phyloP scores from a whole-genome alignment of 2,113 vertebrate species.

The Nothoprocta pentlandii region DNA sequence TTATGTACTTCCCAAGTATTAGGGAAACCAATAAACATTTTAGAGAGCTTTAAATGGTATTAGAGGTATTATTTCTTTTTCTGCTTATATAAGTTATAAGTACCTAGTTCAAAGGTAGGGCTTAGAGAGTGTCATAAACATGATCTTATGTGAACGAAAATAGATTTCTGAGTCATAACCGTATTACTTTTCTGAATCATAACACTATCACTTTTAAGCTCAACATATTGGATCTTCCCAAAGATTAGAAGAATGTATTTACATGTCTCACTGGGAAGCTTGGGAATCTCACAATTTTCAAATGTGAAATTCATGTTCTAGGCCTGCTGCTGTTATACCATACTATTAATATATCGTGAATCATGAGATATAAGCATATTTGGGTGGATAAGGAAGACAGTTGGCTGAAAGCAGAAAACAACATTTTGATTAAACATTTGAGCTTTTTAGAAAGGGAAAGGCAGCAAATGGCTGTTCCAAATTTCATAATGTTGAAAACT shows the following conservation, averaged over 20 bases:
- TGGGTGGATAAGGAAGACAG: neutral
- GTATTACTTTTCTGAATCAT: slow-evolving; percentile 25
- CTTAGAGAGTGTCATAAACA: slow-evolving; percentile 57
- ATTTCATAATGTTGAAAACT: neutral
- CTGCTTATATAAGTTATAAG: slow-evolving; percentile 55
- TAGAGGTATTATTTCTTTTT: slow-evolving; percentile 65
- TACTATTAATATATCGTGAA: neutral
- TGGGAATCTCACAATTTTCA: neutral
- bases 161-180: slow-evolving; percentile 49
- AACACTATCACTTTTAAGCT: slow-evolving; percentile 9
- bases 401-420: slow-evolving; percentile 15
- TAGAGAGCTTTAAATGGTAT: slow-evolving; percentile 65
- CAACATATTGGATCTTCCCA: neutral
- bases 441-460: neutral
- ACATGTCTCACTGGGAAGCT: neutral
- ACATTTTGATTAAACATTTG: slow-evolving; percentile 38
- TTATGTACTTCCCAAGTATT: slow-evolving; percentile 56
- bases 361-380: neutral
- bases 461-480: neutral
- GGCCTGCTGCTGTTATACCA: neutral
- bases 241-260: neutral
- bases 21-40: slow-evolving; percentile 66
- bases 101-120: slow-evolving; percentile 57
- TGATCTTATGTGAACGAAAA: slow-evolving; percentile 57
- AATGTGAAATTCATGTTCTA: neutral